Evolutionary conservation across 2,113 vertebrate genomes (phyloP).

Genomic region (Otis tarda): DNA sequence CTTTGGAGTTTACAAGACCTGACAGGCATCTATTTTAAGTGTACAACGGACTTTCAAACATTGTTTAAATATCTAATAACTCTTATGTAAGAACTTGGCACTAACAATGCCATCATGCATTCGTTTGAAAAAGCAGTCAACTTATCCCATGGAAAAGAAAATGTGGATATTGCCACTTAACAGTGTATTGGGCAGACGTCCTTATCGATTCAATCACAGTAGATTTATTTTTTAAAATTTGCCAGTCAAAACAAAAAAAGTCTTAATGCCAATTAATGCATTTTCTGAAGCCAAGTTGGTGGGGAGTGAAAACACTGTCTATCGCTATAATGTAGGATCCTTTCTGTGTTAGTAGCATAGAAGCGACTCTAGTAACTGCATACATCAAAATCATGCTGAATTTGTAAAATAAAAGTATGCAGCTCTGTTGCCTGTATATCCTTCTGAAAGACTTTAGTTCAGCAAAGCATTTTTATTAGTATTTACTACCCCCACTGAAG

Average conservation of each 20-base stretch:
- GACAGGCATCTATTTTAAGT: conserved; percentile 49
- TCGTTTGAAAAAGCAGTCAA: neutral
- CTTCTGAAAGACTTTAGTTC: neutral
- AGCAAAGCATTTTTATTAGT: conserved; percentile 7
- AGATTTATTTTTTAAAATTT: neutral
- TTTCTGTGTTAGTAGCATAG: neutral
- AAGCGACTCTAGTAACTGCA: neutral
- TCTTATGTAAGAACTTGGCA: conserved; percentile 22
- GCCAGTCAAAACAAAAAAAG: neutral
- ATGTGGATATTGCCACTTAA: neutral
- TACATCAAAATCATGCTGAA: neutral
- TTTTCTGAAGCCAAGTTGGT: neutral
- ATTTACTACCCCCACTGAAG: conserved; percentile 30
- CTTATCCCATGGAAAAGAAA: neutral
- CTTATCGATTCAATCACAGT: neutral
- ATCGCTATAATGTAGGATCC: neutral
- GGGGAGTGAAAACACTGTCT: neutral
- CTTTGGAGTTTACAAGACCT: conserved; percentile 28
- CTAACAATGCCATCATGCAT: neutral
- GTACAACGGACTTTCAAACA: neutral
- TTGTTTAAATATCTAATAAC: conserved; percentile 52
- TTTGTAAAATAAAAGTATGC: neutral
- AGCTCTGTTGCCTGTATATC: neutral
- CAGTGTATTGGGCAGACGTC: neutral
- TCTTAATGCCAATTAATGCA: neutral